phyloP scores from a whole-genome alignment of 2,797 vertebrate genomes.

The Dendrocincla tyrannina region DNA sequence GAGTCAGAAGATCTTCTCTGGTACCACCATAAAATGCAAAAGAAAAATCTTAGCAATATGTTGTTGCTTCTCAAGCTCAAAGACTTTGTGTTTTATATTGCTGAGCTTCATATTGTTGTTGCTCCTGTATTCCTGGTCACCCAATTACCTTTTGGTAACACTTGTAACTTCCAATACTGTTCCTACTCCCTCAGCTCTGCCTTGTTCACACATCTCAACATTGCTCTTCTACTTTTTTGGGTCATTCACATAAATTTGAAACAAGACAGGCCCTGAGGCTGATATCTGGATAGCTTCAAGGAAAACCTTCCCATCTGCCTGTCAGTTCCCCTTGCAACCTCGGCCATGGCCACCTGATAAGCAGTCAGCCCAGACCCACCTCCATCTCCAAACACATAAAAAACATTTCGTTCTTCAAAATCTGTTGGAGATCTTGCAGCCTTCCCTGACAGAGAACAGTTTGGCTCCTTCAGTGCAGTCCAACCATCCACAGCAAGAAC shows the following conservation, averaged over 20 bases:
- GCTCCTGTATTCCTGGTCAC: background rate
- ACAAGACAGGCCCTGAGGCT: background rate
- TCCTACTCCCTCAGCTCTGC: background rate
- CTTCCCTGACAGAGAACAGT: background rate
- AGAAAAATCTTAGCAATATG: accelerated
- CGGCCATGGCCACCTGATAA: background rate
- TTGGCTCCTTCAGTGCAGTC: background rate
- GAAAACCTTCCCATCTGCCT: background rate
- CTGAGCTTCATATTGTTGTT: background rate
- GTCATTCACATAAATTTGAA: background rate
- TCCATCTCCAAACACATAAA: background rate
- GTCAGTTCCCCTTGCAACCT: background rate
- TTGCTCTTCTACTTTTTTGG: background rate
- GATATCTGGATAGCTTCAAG: background rate
- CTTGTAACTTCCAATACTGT: background rate
- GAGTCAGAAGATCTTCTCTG: background rate
- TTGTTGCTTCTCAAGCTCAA: background rate
- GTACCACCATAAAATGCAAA: background rate
- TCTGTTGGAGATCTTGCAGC: background rate
- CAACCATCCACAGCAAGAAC: background rate
- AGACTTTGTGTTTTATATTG: background rate
- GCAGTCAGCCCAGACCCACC: background rate
- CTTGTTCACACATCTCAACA: background rate
- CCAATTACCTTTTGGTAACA: background rate
- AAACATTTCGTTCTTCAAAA: background rate